Evolutionary conservation across 2,888 invertebrate species (phyloP).

Genomic region (Orchesella flavescens): DNA sequence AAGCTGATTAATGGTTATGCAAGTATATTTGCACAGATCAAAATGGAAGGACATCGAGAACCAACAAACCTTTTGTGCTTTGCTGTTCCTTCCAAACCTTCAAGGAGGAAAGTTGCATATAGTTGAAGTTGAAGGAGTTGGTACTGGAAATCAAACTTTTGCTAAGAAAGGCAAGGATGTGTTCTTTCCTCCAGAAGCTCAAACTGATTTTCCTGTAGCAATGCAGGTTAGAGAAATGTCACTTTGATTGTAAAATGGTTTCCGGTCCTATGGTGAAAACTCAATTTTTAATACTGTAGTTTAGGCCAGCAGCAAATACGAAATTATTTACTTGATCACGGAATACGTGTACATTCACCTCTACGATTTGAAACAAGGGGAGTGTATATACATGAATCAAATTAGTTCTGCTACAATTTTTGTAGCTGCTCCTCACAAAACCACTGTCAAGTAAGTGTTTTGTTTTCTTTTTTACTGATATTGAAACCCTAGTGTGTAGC

Average conservation of each 20-base stretch:
- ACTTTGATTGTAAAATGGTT: not conserved
- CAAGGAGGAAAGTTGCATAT: slow-evolving; percentile 98
- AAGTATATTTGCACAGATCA: slow-evolving; percentile 96
- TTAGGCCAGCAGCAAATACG: slow-evolving; percentile 92
- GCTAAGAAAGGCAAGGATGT: slow-evolving; percentile 99
- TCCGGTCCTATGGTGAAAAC: not conserved
- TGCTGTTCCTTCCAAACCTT: slow-evolving; percentile 90
- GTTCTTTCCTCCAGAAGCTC: slow-evolving; percentile 98
- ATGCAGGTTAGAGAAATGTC: slow-evolving; percentile 83
- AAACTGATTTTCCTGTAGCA: slow-evolving; percentile 98
- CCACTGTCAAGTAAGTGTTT: slow-evolving; percentile 81
- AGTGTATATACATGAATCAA: slow-evolving; percentile 98
- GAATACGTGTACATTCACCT: slow-evolving; percentile 99
- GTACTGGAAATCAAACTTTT: slow-evolving; percentile 96
- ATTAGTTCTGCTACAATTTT: slow-evolving; percentile 99
- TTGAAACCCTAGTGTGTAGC: not conserved
- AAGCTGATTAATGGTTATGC: slow-evolving; percentile 99
- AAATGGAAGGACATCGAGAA: slow-evolving; percentile 93
- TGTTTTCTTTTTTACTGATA: not conserved
- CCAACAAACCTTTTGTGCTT: slow-evolving; percentile 97
- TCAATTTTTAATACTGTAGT: not conserved
- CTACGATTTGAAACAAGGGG: slow-evolving; percentile 97
- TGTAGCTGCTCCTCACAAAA: slow-evolving; percentile 96
- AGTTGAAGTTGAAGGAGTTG: slow-evolving; percentile 92
- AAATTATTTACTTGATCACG: slow-evolving; percentile 97